Evolutionary conservation across 2,797 vertebrate genomes (phyloP), one percentile per base, ranked within the genome.

Genomic region (Bufotes viridis): DNA sequence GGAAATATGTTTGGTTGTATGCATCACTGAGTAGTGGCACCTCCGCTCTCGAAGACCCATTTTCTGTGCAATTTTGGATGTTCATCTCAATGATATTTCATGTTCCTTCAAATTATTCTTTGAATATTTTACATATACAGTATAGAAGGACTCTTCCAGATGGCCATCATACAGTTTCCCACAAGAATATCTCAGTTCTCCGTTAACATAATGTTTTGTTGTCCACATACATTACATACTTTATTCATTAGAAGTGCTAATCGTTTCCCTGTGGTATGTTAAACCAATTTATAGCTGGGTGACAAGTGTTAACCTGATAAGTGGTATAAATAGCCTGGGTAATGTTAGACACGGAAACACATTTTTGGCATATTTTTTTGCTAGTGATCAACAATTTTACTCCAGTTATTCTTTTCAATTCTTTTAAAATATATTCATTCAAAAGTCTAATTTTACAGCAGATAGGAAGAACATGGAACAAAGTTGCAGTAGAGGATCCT

Each of bases 221-320:
- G 5, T 76, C n/a, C 24, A 18, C 82, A 75, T 57, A 51, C 72
- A 29, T 49, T 29, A 60, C 61, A 85, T 85, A 65, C 84, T 85
- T 85, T 78, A 65, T 85, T 78, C 78, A 85, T 78, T 78, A n/a
- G 84, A 53, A 26, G 70, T 12, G 51, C 58, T 78, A 29, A 78
- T 85, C 78, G 67, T 85, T 76, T 67, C 26, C 24, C 72, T 53
- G 61, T 10, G 42, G 34, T 13, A 85, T 65, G 12, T 2, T 11
- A 18, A 49, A 20, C 34, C 60, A 63, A 63, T 85, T 53, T 20
- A 51, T 17, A 29, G 18, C 26, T 65, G 22, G 60, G 34, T 53
- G 60, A 65, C 34, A 85, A 65, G 72, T 78, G 84, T 53, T 78
- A 34, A 78, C 49, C 0, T 84, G 79, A 13, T 10, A 69, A 29